Conservation (phyloP, 2,888 invertebrate genomes). For the Cryptus armator region DNA sequence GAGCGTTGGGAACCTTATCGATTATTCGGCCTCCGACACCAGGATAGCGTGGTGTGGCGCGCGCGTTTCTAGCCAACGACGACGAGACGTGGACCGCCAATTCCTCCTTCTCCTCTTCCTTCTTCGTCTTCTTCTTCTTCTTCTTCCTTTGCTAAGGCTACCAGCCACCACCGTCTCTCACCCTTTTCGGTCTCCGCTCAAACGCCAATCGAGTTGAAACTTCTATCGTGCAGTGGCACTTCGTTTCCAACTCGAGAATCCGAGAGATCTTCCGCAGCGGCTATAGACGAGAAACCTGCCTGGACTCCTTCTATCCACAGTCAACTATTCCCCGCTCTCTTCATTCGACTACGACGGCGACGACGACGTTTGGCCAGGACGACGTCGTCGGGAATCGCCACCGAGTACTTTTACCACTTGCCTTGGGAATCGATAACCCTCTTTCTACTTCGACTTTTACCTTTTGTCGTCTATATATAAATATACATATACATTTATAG, state of each 20-base stretch:
- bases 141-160: background rate
- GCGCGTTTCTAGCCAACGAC: conserved; percentile 41
- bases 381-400: conserved; percentile 12
- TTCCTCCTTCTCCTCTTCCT: conserved; percentile 26
- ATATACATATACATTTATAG: background rate
- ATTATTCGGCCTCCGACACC: conserved; percentile 66
- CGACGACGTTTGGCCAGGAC: conserved; percentile 26
- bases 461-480: background rate
- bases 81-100: conserved; percentile 54
- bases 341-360: conserved; percentile 8
- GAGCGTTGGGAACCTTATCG: conserved; percentile 63
- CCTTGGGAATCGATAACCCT: conserved; percentile 10
- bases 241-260: conserved; percentile 57
- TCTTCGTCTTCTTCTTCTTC: conserved; percentile 20
- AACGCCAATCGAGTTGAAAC: conserved; percentile 65
- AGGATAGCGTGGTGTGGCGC: conserved; percentile 48
- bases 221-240: conserved; percentile 61
- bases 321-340: conserved; percentile 43
- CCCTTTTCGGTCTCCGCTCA: conserved; percentile 24
- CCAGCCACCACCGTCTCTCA: conserved; percentile 21
- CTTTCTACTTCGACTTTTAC: conserved; percentile 4
- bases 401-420: conserved; percentile 12
- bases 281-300: conserved; percentile 38
- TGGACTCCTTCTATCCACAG: conserved; percentile 35
- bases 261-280: conserved; percentile 41